Percentiles rank a stretch among this genome's conserved stretches.
Evolutionary conservation across 2,888 invertebrate genomes (phyloP).

Genomic region (Polydrusus cervinus): DNA sequence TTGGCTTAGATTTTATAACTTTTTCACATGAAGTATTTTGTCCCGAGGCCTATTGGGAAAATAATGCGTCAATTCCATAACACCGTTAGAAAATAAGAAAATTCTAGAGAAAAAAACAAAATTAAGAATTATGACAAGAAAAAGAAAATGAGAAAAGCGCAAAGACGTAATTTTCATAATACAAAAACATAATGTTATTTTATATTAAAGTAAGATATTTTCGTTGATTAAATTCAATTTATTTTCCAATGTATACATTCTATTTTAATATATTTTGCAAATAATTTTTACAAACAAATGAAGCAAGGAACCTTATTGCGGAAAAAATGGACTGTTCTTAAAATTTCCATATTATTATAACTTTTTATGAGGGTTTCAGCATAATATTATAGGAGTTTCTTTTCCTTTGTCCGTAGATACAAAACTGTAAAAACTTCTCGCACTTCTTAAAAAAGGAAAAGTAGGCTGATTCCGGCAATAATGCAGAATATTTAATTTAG

Average conservation of each 20-base stretch:
- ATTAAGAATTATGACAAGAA: too few species aligned
- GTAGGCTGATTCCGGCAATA: background rate
- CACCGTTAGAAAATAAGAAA: too few species aligned
- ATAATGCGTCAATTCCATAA: too few species aligned
- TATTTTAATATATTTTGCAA: background rate
- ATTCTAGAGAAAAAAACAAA: too few species aligned
- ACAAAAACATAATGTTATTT: background rate
- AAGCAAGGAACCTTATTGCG: background rate
- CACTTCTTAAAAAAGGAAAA: background rate
- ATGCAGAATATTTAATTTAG: background rate
- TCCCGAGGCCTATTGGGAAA: too few species aligned
- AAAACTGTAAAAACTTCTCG: background rate
- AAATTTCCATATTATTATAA: background rate
- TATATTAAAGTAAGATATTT: background rate
- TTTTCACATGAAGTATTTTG: too few species aligned
- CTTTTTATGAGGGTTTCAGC: conserved; percentile 1
- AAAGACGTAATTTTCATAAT: too few species aligned
- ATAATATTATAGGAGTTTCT: conserved; percentile 4
- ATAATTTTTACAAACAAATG: background rate
- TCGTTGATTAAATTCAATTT: conserved; percentile 5
- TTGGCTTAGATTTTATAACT: too few species aligned
- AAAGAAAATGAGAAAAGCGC: too few species aligned
- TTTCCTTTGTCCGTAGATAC: background rate
- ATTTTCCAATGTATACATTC: too few species aligned
- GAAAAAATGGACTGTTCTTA: background rate